Percentiles rank a stretch among this genome's conserved stretches.
Evolutionary conservation across 1,140 invertebrate genomes (phyloP).

Genomic region (Achroia grisella): DNA sequence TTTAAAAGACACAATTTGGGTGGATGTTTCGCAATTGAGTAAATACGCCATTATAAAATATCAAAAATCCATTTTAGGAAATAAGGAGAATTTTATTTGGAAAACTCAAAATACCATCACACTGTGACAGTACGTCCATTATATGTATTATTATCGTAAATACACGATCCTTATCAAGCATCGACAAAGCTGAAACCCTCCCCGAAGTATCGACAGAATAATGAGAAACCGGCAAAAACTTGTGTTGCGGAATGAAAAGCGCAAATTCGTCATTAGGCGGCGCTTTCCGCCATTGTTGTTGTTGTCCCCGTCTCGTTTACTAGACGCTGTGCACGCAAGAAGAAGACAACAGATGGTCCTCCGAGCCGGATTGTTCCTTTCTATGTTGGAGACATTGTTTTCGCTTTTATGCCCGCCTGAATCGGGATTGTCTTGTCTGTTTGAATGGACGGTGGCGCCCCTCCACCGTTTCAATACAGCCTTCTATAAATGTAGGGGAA

Average conservation of each 20-base stretch:
- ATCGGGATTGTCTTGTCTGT: conserved; percentile 74
- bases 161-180: conserved; percentile 54
- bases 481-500: conserved; percentile 66
- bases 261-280: conserved; percentile 73
- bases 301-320: conserved; percentile 35
- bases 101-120: conserved; percentile 6
- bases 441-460: conserved; percentile 67
- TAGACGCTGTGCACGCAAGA: conserved; percentile 23
- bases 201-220: conserved; percentile 66
- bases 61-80: conserved; percentile 7
- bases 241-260: conserved; percentile 72
- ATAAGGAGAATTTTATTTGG: conserved; percentile 16
- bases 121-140: conserved; percentile 14
- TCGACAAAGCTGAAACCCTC: conserved; percentile 52
- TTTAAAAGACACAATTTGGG: too few species aligned
- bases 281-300: conserved; percentile 66
- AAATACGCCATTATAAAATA: too few species aligned
- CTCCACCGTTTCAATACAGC: conserved; percentile 67
- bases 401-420: conserved; percentile 71
- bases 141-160: conserved; percentile 25
- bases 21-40: too few species aligned
- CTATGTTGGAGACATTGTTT: conserved; percentile 72
- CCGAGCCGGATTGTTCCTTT: conserved; percentile 71
- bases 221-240: conserved; percentile 71
- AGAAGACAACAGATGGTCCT: conserved; percentile 56